Percentiles rank a stretch among this genome's conserved stretches.
phyloP scores from a whole-genome alignment of 2,797 vertebrate genomes.

The Hoplostethus mediterraneus region DNA sequence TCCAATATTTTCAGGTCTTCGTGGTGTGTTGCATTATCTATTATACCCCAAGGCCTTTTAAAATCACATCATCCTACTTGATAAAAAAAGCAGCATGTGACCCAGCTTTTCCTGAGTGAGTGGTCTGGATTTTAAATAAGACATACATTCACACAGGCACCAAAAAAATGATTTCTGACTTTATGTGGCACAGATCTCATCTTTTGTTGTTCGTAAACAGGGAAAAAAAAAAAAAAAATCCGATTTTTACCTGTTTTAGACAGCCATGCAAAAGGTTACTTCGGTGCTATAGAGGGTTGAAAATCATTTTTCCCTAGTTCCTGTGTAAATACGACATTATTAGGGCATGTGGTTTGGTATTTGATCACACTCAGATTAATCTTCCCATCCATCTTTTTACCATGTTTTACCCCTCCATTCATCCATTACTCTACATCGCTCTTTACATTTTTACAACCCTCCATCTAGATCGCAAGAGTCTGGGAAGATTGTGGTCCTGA shows the following conservation, averaged over 20 bases:
- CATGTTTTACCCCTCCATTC: constrained; percentile 19
- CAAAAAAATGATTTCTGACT: too few species aligned
- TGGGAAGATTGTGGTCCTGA: constrained; percentile 32
- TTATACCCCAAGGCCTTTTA: constrained; percentile 27
- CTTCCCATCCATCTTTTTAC: not conserved
- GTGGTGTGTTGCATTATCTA: not conserved
- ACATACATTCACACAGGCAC: too few species aligned
- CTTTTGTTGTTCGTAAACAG: constrained; percentile 13
- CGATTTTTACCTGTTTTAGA: constrained; percentile 19
- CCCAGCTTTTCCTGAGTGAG: too few species aligned
- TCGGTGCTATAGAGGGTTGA: not conserved
- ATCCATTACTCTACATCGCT: constrained; percentile 6
- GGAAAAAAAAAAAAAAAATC: not conserved
- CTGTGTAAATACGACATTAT: not conserved
- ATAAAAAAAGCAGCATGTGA: not conserved
- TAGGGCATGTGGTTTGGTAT: constrained; percentile 1
- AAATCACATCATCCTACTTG: constrained; percentile 32
- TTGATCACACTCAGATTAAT: constrained; percentile 33
- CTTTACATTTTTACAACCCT: constrained; percentile 7
- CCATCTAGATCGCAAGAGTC: not conserved
- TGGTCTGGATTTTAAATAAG: too few species aligned
- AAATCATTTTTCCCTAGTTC: too few species aligned
- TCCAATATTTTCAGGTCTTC: not conserved
- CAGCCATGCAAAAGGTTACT: constrained; percentile 11
- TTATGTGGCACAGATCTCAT: not conserved